Percentiles rank a stretch among this genome's conserved stretches.
phyloP scores from a whole-genome alignment of 2,113 vertebrate species.

The Scomber scombrus region DNA sequence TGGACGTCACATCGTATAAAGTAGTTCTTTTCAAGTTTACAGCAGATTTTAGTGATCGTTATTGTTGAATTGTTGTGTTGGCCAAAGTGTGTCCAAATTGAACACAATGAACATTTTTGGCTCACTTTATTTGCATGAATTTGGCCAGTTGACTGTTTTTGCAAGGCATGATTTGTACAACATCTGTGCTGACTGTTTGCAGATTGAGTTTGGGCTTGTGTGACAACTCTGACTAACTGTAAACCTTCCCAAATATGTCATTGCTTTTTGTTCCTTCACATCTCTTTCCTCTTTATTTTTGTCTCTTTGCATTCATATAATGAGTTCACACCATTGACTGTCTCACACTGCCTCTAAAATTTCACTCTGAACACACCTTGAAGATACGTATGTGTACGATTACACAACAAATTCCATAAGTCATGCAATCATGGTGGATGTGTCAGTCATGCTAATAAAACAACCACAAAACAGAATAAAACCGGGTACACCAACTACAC shows the following conservation, averaged over 20 bases:
- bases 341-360: not conserved
- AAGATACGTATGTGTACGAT: not conserved
- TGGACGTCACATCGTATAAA: not conserved
- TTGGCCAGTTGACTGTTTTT: not conserved
- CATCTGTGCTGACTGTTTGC: not conserved
- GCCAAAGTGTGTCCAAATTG: too few species aligned
- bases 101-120: not conserved
- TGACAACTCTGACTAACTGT: too few species aligned
- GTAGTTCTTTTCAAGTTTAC: not conserved
- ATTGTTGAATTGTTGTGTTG: not conserved
- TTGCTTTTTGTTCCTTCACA: not conserved
- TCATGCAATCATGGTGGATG: constrained; percentile 12
- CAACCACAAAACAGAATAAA: constrained; percentile 44
- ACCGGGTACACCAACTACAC: not conserved
- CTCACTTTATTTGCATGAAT: not conserved
- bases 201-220: too few species aligned
- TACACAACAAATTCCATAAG: constrained; percentile 17
- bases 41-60: not conserved
- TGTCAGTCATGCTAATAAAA: constrained; percentile 28
- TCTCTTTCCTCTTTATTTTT: not conserved
- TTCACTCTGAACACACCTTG: not conserved
- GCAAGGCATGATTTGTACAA: not conserved
- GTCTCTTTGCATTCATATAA: not conserved
- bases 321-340: not conserved
- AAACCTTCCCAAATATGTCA: not conserved